Percentiles rank a stretch among this genome's conserved stretches.
phyloP scores from a whole-genome alignment of 92 coral and sea anemone genomes.

The Porites divaricata region DNA sequence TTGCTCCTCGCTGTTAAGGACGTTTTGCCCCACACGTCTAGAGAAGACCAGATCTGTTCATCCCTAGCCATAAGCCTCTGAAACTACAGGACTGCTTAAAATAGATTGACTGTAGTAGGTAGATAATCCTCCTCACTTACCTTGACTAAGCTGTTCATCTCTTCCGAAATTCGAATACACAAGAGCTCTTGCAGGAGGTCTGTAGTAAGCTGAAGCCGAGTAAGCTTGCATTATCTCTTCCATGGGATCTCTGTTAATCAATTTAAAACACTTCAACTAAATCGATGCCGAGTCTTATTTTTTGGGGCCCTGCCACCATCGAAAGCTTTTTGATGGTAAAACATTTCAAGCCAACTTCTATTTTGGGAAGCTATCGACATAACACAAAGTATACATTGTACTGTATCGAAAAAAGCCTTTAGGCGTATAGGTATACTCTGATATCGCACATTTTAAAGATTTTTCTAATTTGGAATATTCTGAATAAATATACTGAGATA shows the following conservation, averaged over 20 bases:
- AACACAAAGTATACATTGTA: too few species aligned
- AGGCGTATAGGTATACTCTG: too few species aligned
- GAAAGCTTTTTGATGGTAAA: neutral
- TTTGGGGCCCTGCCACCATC: neutral
- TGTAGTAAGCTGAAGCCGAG: constrained; percentile 58
- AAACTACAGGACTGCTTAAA: neutral
- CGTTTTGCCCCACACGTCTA: too few species aligned
- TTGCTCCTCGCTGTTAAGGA: too few species aligned
- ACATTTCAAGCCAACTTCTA: neutral
- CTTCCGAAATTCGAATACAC: constrained; percentile 60
- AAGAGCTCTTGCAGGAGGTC: constrained; percentile 72
- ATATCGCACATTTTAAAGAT: too few species aligned
- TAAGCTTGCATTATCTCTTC: constrained; percentile 97
- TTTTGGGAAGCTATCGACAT: neutral
- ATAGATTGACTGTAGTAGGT: neutral
- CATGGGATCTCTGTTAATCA: constrained; percentile 82
- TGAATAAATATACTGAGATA: too few species aligned
- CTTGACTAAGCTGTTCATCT: constrained; percentile 35
- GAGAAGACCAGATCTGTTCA: neutral
- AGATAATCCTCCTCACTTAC: neutral
- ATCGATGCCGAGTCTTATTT: neutral
- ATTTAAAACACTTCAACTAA: neutral
- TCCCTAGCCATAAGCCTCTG: neutral
- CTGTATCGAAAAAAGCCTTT: too few species aligned
- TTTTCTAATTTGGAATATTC: too few species aligned